Base-by-base conservation (phyloP, 1,140 invertebrate species). In the Drosophila mayri region DNA sequence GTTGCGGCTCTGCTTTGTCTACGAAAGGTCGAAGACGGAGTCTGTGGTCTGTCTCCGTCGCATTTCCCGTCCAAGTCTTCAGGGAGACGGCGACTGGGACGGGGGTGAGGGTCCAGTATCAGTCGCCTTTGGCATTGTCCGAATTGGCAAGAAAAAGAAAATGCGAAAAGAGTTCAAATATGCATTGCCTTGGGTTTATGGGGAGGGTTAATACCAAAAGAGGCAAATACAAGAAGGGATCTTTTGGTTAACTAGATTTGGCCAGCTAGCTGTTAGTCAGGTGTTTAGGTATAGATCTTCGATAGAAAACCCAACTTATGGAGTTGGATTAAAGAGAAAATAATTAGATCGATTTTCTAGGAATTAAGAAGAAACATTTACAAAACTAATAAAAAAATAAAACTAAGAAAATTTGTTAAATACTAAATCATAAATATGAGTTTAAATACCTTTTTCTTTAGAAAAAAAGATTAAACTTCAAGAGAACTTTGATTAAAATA, bases 21-120 rank as follows among this genome's bases (percentile, higher is more conserved):
- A 81, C 80, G 84, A 88, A 90, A 88, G 84, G 84, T 88, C 85
- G 85, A 74, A 88, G 84, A 79, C 85, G 77, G 77, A 88, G 84
- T 80, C 84, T 87, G 76, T 77, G 72, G 65, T 88, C 76, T 65
- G 72, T 76, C 70, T 63, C 61, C 63, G 61, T 68, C 49, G 57
- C 59, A 52, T 50, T 22, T 59, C 55, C 72, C 37, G 54, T 37
- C 52, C 68, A 30, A 58, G 44, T 41, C 66, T 32, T 22, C 28
- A 28, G 50, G 37, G 50, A 14, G 16, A 10, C n/a, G n/a, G 49
- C 16, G 50, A 38, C 14, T 37, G 49, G 50, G 30, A 35, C 22
- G 30, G n/a, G 38, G 35, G 11, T 11, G 30, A 18, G 14, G 11
- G n/a, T 37, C 22, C 35, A 10, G 10, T 18, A 41, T 18, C 25